These are phyloP conservation scores for Heterodera filipjevi DNA, from an alignment of 2,888 invertebrate genomes.

Conservation along the genomic window DNA sequence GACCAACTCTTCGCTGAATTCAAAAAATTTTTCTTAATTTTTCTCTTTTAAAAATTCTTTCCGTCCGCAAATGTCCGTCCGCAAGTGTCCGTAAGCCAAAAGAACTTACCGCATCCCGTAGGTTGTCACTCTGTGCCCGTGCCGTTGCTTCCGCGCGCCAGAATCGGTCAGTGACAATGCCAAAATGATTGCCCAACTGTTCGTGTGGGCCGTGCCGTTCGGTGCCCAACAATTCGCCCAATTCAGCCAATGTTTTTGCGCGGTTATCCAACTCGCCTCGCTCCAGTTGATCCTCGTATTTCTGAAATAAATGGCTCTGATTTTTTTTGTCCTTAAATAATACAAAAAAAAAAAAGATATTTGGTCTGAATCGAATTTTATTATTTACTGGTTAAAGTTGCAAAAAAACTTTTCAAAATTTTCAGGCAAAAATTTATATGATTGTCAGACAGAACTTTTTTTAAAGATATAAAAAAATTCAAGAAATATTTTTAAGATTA, in stretches of 20 bases:
- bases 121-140: slow-evolving; percentile 32
- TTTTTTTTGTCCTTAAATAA: background rate
- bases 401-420: too few species aligned
- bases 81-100: too few species aligned
- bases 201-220: slow-evolving; percentile 33
- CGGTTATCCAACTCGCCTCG: slow-evolving; percentile 33
- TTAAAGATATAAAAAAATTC: too few species aligned
- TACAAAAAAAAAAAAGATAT: background rate
- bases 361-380: too few species aligned
- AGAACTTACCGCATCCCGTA: slow-evolving; percentile 29
- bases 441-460: too few species aligned
- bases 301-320: slow-evolving; percentile 11
- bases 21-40: too few species aligned
- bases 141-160: slow-evolving; percentile 28
- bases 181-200: slow-evolving; percentile 19
- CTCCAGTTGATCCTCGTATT: slow-evolving; percentile 38
- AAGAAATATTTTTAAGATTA: too few species aligned
- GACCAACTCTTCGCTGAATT: too few species aligned
- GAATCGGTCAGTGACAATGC: slow-evolving; percentile 18
- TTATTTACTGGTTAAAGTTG: too few species aligned
- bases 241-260: slow-evolving; percentile 46
- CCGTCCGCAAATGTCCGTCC: too few species aligned
- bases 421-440: too few species aligned
- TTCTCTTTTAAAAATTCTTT: too few species aligned
- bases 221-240: slow-evolving; percentile 45